These are phyloP conservation scores for Synanthedon andrenaeformis DNA, from an alignment of 2,888 invertebrate species.

Conservation along the genomic window DNA sequence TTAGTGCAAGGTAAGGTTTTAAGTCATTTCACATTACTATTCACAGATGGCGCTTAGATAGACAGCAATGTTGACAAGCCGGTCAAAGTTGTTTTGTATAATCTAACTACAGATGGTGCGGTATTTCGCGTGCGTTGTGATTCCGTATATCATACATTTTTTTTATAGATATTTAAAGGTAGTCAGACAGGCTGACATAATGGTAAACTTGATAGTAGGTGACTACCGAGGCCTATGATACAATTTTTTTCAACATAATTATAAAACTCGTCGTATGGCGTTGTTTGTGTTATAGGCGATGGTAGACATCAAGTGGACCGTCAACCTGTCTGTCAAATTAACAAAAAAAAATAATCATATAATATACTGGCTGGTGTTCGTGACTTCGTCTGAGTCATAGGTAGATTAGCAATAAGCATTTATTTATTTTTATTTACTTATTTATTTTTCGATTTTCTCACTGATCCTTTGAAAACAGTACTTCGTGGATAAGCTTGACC, in stretches of 20 bases:
- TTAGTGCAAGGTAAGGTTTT: slow-evolving; percentile 85
- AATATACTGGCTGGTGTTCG: too few species aligned
- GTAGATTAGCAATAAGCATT: too few species aligned
- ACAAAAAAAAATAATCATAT: neutral
- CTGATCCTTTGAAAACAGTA: too few species aligned
- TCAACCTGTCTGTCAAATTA: neutral
- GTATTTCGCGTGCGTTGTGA: neutral
- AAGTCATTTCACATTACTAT: neutral
- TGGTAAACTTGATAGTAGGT: neutral
- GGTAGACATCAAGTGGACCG: neutral
- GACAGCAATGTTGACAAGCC: neutral
- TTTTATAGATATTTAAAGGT: neutral
- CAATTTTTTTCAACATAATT: too few species aligned
- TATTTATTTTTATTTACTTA: too few species aligned
- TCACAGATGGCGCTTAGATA: neutral
- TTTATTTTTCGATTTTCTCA: too few species aligned
- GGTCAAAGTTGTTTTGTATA: neutral
- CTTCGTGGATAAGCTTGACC: too few species aligned
- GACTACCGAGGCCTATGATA: too few species aligned
- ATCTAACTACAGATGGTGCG: neutral
- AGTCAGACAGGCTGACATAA: neutral
- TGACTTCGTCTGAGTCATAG: too few species aligned
- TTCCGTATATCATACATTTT: neutral
- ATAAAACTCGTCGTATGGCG: neutral
- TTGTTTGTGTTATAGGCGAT: neutral